Conservation (phyloP, 2,888 invertebrate species). For the Parasteatoda lunata region DNA sequence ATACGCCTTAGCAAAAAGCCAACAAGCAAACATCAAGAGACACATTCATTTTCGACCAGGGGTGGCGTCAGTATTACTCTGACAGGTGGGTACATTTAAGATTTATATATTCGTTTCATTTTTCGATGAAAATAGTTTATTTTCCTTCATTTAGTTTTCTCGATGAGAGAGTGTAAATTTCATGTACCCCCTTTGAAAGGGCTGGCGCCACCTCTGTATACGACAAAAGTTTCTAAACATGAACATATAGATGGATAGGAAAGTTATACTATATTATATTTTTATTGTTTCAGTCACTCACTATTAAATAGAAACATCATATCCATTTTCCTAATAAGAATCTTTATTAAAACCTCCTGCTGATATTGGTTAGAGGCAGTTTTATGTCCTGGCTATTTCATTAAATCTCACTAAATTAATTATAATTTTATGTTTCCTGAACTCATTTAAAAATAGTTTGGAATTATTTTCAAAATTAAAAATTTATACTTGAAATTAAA, state of each 20-base stretch:
- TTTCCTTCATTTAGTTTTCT: no score
- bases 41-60: constrained; percentile 51
- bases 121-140: no score
- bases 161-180: no score
- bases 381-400: no score
- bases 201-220: constrained; percentile 43
- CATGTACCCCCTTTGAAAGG: constrained; percentile 8
- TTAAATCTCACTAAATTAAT: neutral
- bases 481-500: neutral
- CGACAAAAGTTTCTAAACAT: constrained; percentile 53
- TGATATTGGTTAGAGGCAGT: constrained; percentile 9
- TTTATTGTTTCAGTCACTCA: constrained; percentile 50
- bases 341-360: constrained; percentile 50
- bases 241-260: constrained; percentile 60
- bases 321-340: constrained; percentile 48
- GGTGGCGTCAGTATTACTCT: neutral
- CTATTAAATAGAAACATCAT: constrained; percentile 63
- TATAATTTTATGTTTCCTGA: neutral
- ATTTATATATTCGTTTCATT: no score
- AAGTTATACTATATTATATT: constrained; percentile 45
- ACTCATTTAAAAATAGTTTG: neutral
- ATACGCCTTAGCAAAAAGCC: constrained; percentile 40
- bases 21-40: constrained; percentile 57
- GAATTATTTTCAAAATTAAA: neutral
- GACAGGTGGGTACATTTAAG: no score